phyloP scores from a whole-genome alignment of 2,113 vertebrate species.

The Rhabdomys dilectus region DNA sequence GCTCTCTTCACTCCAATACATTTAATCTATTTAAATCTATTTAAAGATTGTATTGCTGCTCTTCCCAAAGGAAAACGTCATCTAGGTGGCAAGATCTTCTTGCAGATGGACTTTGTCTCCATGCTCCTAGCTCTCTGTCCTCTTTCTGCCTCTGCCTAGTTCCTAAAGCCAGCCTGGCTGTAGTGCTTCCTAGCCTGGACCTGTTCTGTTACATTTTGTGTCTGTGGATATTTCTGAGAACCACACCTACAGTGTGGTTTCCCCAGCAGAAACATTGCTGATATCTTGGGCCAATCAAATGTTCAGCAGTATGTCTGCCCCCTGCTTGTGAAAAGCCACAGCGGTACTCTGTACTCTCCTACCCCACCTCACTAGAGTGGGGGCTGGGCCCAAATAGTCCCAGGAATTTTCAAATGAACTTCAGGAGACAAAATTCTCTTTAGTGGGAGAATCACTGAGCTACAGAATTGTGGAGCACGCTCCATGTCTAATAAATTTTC shows the following conservation, averaged over 20 bases:
- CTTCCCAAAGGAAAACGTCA: background rate
- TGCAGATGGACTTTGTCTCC: background rate
- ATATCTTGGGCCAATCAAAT: background rate
- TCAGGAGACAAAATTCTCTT: background rate
- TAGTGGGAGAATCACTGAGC: background rate
- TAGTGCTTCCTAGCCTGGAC: background rate
- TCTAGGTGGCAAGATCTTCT: background rate
- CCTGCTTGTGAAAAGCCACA: background rate
- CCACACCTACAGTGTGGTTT: rapidly evolving
- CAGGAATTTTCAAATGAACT: background rate
- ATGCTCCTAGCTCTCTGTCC: background rate
- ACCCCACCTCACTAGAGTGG: no score
- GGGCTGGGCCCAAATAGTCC: background rate
- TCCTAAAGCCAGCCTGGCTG: background rate
- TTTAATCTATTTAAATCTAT: background rate
- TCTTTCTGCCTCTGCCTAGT: background rate
- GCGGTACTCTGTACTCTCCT: background rate
- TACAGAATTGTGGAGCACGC: background rate
- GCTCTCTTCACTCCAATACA: background rate
- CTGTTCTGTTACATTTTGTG: background rate
- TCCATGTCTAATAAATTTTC: background rate
- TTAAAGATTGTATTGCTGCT: background rate
- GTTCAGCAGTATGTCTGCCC: background rate
- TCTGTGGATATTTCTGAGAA: background rate
- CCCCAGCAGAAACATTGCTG: background rate